Percentiles rank a stretch among this genome's conserved stretches.
phyloP scores from a whole-genome alignment of 1,140 invertebrate genomes.

The Sinonovacula constricta region DNA sequence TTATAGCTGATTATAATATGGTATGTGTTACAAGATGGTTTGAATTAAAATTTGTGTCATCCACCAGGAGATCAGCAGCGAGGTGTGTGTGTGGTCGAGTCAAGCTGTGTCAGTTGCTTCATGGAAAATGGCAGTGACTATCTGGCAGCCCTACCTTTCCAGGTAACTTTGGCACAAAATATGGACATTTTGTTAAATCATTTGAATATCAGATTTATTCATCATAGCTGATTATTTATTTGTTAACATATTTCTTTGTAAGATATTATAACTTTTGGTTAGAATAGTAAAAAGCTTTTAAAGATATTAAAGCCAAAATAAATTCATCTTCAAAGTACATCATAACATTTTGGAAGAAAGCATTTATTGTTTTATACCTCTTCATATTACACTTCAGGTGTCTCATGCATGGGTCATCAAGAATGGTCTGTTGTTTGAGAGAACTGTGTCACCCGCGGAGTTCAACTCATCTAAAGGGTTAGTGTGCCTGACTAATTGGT shows the following conservation, averaged over 20 bases:
- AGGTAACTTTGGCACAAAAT: conserved; percentile 86
- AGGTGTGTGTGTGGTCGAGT: conserved; percentile 88
- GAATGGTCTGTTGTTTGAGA: conserved; percentile 76
- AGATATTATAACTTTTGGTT: no score
- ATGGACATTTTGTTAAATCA: conserved; percentile 25
- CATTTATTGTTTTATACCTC: no score
- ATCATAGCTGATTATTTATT: neutral
- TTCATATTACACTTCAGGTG: conserved; percentile 63
- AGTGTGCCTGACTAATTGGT: no score
- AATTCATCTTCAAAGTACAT: no score
- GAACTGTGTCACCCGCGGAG: conserved; percentile 68
- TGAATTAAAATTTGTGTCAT: neutral
- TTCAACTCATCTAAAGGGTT: conserved; percentile 64
- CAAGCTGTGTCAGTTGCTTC: conserved; percentile 88
- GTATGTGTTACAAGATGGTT: neutral
- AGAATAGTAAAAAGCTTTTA: no score
- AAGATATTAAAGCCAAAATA: no score
- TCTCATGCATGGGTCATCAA: conserved; percentile 72
- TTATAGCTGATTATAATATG: conserved; percentile 33
- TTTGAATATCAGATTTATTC: no score
- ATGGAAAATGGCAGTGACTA: conserved; percentile 90
- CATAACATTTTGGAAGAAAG: no score
- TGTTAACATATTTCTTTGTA: no score
- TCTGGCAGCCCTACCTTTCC: conserved; percentile 89
- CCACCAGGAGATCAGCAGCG: conserved; percentile 75